Evolutionary conservation across 2,888 invertebrate species (phyloP), one percentile per base, ranked within the genome.

Genomic region (Parochlus steinenii): DNA sequence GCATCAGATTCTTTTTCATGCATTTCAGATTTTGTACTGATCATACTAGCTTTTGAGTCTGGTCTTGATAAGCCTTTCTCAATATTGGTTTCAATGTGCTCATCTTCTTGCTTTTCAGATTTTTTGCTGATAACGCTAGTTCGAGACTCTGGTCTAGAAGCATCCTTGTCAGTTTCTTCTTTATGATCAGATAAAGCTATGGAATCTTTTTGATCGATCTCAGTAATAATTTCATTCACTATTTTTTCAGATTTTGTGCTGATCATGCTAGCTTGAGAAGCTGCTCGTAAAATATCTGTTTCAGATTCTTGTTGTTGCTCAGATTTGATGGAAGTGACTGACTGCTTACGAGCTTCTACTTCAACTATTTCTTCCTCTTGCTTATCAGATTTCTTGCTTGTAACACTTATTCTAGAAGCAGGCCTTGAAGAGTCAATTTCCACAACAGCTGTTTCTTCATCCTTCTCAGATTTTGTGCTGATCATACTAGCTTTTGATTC

Each of bases 101-200:
- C 27, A 11, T 18, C 18, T 3, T 14, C 17, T n/a, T 33, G 25
- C 16, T 25, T 26, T 16, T 29, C 29, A 6, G 31, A 31, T 17
- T n/a, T 15, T 8, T 19, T n/a, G 10, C 19, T 19, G 17, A 35
- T 28, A 29, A 25, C 37, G 32, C 40, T 40, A n/a, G 39, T 29
- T 20, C 20, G 31, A 8, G 42, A 42, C 20, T 38, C 38, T n/a
- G 38, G 39, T 12, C 42, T 39, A n/a, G 40, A 37, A 18, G 31
- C 32, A 22, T 31, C 20, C 17, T 27, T 14, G 5, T 11, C 6
- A 3, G 6, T n/a, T 3, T 28, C 28, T 10, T 10, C 8, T 28
- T 28, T 28, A 8, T 28, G 6, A 16, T 28, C 28, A 3, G 28
- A 28, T 8, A 17, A 8, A 6, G 19, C 31, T n/a, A 31, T 18